Conservation (phyloP, 1,140 invertebrate species). For the Calephelis nemesis region DNA sequence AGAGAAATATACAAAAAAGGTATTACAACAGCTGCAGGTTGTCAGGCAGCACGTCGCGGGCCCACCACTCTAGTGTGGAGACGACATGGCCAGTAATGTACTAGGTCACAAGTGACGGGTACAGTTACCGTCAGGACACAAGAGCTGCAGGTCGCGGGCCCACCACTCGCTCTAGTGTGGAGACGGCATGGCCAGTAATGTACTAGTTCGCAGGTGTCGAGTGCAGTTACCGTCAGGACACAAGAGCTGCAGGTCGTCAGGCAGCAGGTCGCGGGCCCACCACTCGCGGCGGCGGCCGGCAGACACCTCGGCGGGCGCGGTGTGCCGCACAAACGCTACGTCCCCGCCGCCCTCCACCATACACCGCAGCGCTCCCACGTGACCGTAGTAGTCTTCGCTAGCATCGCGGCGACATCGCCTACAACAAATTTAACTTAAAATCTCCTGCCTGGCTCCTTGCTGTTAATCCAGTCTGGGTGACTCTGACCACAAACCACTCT, state of each 20-base stretch:
- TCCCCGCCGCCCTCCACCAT: constrained; percentile 96
- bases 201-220: not conserved
- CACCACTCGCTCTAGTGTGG: constrained; percentile 85
- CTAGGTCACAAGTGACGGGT: no score
- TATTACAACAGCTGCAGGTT: no score
- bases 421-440: not conserved
- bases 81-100: no score
- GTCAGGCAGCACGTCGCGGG: no score
- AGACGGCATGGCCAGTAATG: no score
- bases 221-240: constrained; percentile 90
- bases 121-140: constrained; percentile 92
- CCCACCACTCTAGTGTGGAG: no score
- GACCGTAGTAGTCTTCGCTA: constrained; percentile 71
- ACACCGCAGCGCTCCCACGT: constrained; percentile 93
- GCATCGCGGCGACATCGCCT: constrained; percentile 67
- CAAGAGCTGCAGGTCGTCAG: constrained; percentile 95
- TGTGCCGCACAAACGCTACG: constrained; percentile 96
- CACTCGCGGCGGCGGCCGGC: constrained; percentile 93
- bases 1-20: no score
- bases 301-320: constrained; percentile 94
- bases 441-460: no score
- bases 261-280: constrained; percentile 95
- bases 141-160: constrained; percentile 94
- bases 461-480: no score
- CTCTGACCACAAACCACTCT: no score